Evolutionary conservation across 1,140 invertebrate genomes (phyloP), one percentile per base, ranked within the genome.

Genomic region (Drosophila grimshawi): DNA sequence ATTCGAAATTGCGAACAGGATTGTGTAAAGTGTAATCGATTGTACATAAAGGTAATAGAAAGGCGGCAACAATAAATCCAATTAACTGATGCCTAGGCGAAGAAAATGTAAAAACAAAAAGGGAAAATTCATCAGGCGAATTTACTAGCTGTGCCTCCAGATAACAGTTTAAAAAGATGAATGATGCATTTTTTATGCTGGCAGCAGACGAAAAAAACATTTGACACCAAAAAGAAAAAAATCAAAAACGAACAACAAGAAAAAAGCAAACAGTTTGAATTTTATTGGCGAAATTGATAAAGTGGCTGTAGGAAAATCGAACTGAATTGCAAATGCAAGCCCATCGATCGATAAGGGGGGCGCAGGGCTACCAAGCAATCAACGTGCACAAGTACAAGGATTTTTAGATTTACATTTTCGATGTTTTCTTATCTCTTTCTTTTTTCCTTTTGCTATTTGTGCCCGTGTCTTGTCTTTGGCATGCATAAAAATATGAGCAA

Each of bases 201-300:
- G 37, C 60, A 46, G 45, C 60, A 39, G 33, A 32, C n/a, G 10
- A 19, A 65, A 46, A 60, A 46, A 45, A 45, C 30, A 65, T 55
- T 46, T 35, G 39, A 7, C 39, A 3, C 39, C 8, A 10, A 19
- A 30, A 33, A 39, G 11, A 29, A 51, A 49, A 62, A 6, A n/a
- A 32, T 27, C 27, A 67, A 10, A 35, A 8, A 33, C 32, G 49
- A 62, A 29, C n/a, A 59, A 63, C n/a, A 59, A 63, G 48, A 64
- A 60, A 62, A 64, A 59, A 35, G n/a, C 57, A 30, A 60, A 63
- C 66, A 49, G 72, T 76, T 76, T 76, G 67, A 70, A 70, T 76
- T 76, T 76, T 76, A 76, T 76, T 72, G 74, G 68, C 74, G 51
- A 72, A 76, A 76, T 76, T 76, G 74, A 76, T 76, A 76, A 76